Evolutionary conservation across 1,140 invertebrate species (phyloP), one percentile per base, ranked within the genome.

Genomic region (Aphelenchoides fujianensis): DNA sequence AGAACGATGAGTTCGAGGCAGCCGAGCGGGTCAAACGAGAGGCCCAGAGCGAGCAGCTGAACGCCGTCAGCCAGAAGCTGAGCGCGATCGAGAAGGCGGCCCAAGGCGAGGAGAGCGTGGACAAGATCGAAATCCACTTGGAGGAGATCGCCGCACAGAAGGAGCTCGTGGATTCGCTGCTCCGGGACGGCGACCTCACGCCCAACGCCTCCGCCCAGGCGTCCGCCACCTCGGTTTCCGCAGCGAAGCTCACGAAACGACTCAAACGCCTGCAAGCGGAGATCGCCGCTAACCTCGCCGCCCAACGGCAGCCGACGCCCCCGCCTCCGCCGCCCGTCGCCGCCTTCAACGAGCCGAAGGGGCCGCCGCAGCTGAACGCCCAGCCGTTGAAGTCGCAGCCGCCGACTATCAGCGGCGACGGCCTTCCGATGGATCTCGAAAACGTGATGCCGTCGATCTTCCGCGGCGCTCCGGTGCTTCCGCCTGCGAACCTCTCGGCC

Each of bases 1-100:
- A 19, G n/a, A 61, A 34, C 59, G 31, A 31, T n/a, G n/a, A 61
- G 59, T 61, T 1, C 27, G 31, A 61, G 19, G 23, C 0, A 36
- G 63, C 63, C 12, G 32, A 37, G 34, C 36, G 63, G 53, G 32
- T 34, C 28, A 37, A 37, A 66, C 55, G 55, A 2, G 63, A 66
- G 53, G 27, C 16, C 32, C 32, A 66, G 3, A n/a, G 37, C 53
- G 32, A 19, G 0, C 27, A 34, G 12, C 34, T 59, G 63, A 66
- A 36, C 31, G 31, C 63, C 32, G 31, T n/a, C 27, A 66, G 12
- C 28, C 34, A 34, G 36, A 37, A 66, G 27, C 27, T 66, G 9
- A 34, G 1, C 27, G 28, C 2, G 31, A 61, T 61, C 59, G n/a
- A 61, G 36, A 27, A 30, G 2, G 30, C n/a, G n/a, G 16, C 19